Percentiles rank a stretch among this genome's conserved stretches.
Evolutionary conservation across 2,113 vertebrate species (phyloP).

Genomic region (Ploceus nigricollis): DNA sequence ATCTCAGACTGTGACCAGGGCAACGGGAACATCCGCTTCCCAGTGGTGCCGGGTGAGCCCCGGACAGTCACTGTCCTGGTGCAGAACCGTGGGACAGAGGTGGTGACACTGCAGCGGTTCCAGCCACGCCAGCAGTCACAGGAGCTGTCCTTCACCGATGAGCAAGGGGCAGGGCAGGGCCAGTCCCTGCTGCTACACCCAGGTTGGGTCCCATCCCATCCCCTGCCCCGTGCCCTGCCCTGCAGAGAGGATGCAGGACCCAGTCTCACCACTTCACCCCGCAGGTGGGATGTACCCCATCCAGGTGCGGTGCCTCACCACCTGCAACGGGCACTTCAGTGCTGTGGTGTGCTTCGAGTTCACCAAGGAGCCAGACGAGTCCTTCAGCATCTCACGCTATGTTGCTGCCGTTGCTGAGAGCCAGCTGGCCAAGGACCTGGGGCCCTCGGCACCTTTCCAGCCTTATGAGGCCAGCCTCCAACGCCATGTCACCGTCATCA

Average conservation of each 20-base stretch:
- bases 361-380: slow-evolving; percentile 29
- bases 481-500: neutral
- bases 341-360: slow-evolving; percentile 79
- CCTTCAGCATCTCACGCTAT: slow-evolving; percentile 82
- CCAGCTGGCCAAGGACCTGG: slow-evolving; percentile 76
- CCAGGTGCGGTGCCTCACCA: slow-evolving; percentile 66
- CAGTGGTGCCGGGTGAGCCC: slow-evolving; percentile 1
- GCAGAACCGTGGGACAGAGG: slow-evolving; percentile 68
- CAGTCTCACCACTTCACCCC: neutral
- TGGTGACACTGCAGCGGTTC: slow-evolving; percentile 75
- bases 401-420: slow-evolving; percentile 72
- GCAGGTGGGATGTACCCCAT: slow-evolving; percentile 77
- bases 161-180: slow-evolving; percentile 44
- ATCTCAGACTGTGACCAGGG: slow-evolving; percentile 6
- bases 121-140: slow-evolving; percentile 7
- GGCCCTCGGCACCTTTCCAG: slow-evolving; percentile 73
- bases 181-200: slow-evolving; percentile 70
- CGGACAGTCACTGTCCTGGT: slow-evolving; percentile 65
- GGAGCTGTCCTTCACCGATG: slow-evolving; percentile 62
- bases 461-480: slow-evolving; percentile 46
- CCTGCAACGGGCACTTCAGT: slow-evolving; percentile 74
- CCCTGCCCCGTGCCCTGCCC: rapidly evolving
- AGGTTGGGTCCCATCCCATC: slow-evolving; percentile 51
- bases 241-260: neutral
- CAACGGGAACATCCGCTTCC: slow-evolving; percentile 74